A percentile compares a stretch with the other conserved stretches of the same genome.
Evolutionary conservation across 2,888 invertebrate species (phyloP).

Genomic region (Cheilosia scutellata): DNA sequence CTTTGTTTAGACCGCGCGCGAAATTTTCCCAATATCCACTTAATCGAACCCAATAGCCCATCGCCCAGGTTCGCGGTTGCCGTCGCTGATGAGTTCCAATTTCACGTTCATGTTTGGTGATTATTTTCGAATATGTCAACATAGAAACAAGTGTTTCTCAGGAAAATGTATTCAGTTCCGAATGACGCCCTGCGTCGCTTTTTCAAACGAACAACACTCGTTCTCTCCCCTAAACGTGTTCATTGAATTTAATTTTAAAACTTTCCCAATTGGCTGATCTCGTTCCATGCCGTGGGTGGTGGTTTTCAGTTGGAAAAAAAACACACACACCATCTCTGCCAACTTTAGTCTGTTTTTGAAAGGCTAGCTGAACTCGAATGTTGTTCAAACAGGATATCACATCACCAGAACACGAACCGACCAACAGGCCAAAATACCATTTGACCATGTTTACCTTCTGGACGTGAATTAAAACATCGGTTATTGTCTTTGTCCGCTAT

Average conservation of each 20-base stretch:
- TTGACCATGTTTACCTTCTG: slow-evolving; percentile 64
- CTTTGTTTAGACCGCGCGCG: slow-evolving; percentile 21
- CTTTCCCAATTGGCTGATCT: slow-evolving; percentile 45
- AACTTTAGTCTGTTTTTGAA: slow-evolving; percentile 23
- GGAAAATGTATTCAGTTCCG: slow-evolving; percentile 43
- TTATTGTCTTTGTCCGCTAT: slow-evolving; percentile 55
- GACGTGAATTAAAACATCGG: slow-evolving; percentile 67
- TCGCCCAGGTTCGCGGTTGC: slow-evolving; percentile 49
- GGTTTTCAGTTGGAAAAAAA: slow-evolving; percentile 12
- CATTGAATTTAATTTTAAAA: slow-evolving; percentile 67
- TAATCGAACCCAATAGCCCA: slow-evolving; percentile 58
- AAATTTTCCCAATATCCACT: slow-evolving; percentile 59
- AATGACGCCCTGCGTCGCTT: background rate
- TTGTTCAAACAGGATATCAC: slow-evolving; percentile 24
- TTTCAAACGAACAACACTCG: background rate
- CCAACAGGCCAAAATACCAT: slow-evolving; percentile 24
- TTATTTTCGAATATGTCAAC: slow-evolving; percentile 69
- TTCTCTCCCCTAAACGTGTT: slow-evolving; percentile 27
- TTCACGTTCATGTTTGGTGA: slow-evolving; percentile 58
- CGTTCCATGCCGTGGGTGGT: slow-evolving; percentile 4
- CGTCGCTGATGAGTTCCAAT: slow-evolving; percentile 63
- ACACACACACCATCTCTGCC: slow-evolving; percentile 44
- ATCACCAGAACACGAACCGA: background rate
- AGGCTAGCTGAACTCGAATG: slow-evolving; percentile 10
- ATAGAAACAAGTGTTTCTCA: slow-evolving; percentile 58